Base-by-base conservation (phyloP, 1,140 invertebrate species). In the Drosophila grimshawi region DNA sequence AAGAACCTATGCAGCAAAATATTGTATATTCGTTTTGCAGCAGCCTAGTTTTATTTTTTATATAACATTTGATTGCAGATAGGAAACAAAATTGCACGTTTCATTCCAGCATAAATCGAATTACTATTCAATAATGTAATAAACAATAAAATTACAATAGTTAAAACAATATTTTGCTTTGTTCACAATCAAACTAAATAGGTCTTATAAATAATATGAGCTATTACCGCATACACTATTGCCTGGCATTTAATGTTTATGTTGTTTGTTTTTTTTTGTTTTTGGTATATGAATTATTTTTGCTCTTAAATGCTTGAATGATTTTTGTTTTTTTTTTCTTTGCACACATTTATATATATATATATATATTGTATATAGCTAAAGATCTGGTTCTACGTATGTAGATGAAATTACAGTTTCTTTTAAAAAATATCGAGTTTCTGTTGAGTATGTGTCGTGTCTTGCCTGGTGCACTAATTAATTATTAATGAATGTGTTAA, bases 401-500 rank as follows among this genome's bases (percentile, higher is more conserved):
- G 71, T 53, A 46, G 49, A 70, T 61, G 32, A 43, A 63, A 74
- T 52, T 62, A 62, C 55, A 69, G 45, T 46, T 45, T 48, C 37
- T 61, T 43, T 39, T 51, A 80, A 83, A 86, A 86, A 80, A 80
- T 77, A 86, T 78, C 56, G 48, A 71, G 57, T 68, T 77, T 39
- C 8, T 55, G 67, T 74, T 80, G 81, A 86, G 81, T 85, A 85
- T 86, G 78, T 60, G 68, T 35, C 41, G 45, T 19, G 19, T 7
- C 10, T 55, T 39, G 48, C 27, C 49, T 59, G 41, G 37, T 57
- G 61, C 71, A 71, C 68, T 76, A 52, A 64, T 67, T 41, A 33
- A 85, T 69, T 80, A 68, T 73, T 45, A 88, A 82, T 68, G 82
- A 80, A 77, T 63, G 53, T 46, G 69, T 80, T 74, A 80, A 79